Base-by-base conservation (phyloP, 2,797 vertebrate species). In the Melanotaenia trifasciata region DNA sequence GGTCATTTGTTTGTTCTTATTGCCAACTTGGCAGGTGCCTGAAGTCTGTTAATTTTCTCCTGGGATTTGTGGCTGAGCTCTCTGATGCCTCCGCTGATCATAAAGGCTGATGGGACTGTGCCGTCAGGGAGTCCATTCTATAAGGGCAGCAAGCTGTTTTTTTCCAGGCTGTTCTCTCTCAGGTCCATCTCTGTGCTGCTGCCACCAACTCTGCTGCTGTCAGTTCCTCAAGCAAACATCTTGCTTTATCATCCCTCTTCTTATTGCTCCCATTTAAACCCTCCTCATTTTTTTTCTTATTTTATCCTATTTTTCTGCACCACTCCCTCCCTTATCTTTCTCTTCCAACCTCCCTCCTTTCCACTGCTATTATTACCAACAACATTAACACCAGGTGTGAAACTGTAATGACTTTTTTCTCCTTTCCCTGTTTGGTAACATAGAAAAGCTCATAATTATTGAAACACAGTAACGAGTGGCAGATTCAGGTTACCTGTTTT, bases 1-100 rank as follows among this genome's bases (percentile, higher is more conserved):
- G 59, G 54, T 74, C 33, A 74, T 89, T 86, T 90, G 80, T 90
- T 76, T 88, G 79, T 85, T 65, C 80, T 82, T 80, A 81, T 69
- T 84, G 82, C 35, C 22, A 12, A 58, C 74, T 76, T 74, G 80
- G 74, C 80, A 85, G 83, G 43, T 75, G 68, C 63, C 80, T 72
- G 47, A 67, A 79, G 77, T 77, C 66, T 76, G 73, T 78, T 87
- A 62, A 80, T 83, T 87, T 87, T 81, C 87, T 84, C 83, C 79
- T 3, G 74, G 74, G 77, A 83, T 84, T 74, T 54, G 72, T n/a
- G 69, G 70, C 69, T 47, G 36, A 18, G 43, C 70, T 74, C 70
- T 51, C 70, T 12, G 72, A 88, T 24, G 74, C 69, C 69, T 87
- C 58, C 84, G 83, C 81, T 86, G 84, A 91, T 91, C 85, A 81